Evolutionary conservation across 2,888 invertebrate species (phyloP).

Genomic region (Doris montereyensis): DNA sequence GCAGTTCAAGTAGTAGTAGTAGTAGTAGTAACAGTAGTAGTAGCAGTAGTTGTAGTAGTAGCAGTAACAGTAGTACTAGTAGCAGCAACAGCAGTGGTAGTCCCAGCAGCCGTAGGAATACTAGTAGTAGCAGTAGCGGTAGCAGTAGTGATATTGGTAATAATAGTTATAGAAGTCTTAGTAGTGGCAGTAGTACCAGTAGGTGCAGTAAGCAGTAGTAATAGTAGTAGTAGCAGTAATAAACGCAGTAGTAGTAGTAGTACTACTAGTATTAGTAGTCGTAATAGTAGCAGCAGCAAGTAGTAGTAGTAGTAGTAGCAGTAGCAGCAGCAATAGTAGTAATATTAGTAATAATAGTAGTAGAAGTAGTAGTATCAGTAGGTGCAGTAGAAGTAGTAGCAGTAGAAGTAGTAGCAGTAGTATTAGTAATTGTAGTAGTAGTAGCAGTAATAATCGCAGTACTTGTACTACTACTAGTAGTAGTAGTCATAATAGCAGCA

Average conservation of each 20-base stretch:
- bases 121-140: slow-evolving; percentile 25
- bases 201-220: slow-evolving; percentile 7
- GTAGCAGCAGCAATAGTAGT: no score
- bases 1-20: slow-evolving; percentile 26
- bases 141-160: slow-evolving; percentile 13
- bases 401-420: no score
- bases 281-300: no score
- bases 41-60: slow-evolving; percentile 22
- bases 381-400: no score
- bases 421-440: no score
- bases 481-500: no score
- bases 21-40: slow-evolving; percentile 24
- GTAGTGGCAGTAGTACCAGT: slow-evolving; percentile 20
- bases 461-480: no score
- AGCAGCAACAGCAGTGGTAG: slow-evolving; percentile 24
- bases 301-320: slow-evolving; percentile 20
- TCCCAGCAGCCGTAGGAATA: slow-evolving; percentile 12
- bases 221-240: slow-evolving; percentile 14
- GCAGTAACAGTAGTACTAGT: slow-evolving; percentile 25
- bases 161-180: not conserved
- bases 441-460: no score
- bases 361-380: no score
- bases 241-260: no score
- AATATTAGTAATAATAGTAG: no score
- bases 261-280: no score